A percentile compares a stretch with the other conserved stretches of the same genome.
These are phyloP conservation scores for Astatotilapia flaviijosephi DNA, from an alignment of 2,113 vertebrate genomes.

Conservation along the genomic window DNA sequence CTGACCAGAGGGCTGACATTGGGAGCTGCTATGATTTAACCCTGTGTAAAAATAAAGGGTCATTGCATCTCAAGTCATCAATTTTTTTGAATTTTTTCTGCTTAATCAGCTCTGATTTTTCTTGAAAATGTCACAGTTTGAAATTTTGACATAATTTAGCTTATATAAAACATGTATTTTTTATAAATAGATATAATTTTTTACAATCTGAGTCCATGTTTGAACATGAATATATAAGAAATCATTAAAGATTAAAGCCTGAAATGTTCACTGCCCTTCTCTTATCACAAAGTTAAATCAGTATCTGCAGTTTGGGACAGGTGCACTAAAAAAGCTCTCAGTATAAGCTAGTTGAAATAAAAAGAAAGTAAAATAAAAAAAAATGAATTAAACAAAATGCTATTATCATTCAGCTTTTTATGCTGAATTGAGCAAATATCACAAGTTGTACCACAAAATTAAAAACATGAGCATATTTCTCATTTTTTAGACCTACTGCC, in stretches of 20 bases:
- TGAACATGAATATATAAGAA: background rate
- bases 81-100: rapidly evolving
- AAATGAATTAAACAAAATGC: background rate
- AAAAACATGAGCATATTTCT: background rate
- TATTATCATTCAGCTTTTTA: background rate
- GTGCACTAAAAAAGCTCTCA: background rate
- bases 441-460: background rate
- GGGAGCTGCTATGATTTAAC: background rate
- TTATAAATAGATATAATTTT: background rate
- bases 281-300: background rate
- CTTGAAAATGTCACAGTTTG: background rate
- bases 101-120: background rate
- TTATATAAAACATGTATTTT: background rate
- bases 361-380: background rate
- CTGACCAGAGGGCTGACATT: background rate
- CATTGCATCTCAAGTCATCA: background rate
- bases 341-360: background rate
- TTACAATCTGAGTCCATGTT: background rate
- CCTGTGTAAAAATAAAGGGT: background rate
- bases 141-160: background rate
- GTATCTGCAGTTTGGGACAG: background rate
- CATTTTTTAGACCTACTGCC: background rate
- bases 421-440: background rate
- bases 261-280: background rate
- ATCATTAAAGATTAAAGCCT: background rate